These are phyloP conservation scores for Hepsetus odoe DNA, from an alignment of 2,113 vertebrate genomes.

Conservation along the genomic window DNA sequence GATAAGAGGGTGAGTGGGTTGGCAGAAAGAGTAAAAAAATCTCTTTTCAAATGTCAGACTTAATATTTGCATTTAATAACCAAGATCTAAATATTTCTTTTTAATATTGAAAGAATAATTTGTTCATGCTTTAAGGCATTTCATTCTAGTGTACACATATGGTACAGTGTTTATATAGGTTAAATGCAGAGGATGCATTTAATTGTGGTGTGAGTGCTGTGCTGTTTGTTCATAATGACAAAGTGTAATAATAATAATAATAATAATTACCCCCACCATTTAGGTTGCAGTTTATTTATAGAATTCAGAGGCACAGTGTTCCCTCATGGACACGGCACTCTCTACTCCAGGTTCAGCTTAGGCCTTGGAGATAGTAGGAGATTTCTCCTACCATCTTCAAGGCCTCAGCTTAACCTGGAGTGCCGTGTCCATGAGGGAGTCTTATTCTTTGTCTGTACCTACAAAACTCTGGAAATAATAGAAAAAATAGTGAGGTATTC, in stretches of 20 bases:
- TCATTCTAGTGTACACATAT: slow-evolving; percentile 54
- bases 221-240: too few relatives aligned
- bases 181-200: too few relatives aligned
- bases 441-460: too few relatives aligned
- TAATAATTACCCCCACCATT: slow-evolving; percentile 52
- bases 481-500: too few relatives aligned
- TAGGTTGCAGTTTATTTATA: slow-evolving; percentile 68
- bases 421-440: not conserved
- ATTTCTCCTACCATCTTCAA: slow-evolving; percentile 28
- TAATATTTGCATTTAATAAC: slow-evolving; percentile 55
- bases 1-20: not conserved
- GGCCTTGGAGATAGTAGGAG: too few relatives aligned
- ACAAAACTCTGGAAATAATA: too few relatives aligned
- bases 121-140: slow-evolving; percentile 50
- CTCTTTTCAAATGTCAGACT: slow-evolving; percentile 61
- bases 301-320: slow-evolving; percentile 53
- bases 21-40: slow-evolving; percentile 30
- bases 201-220: too few relatives aligned
- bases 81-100: slow-evolving; percentile 63
- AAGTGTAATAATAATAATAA: slow-evolving; percentile 15
- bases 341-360: too few relatives aligned
- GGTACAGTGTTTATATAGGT: too few relatives aligned
- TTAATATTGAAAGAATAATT: slow-evolving; percentile 61
- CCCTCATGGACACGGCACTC: too few relatives aligned
- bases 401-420: slow-evolving; percentile 54